A percentile compares a stretch with the other conserved stretches of the same genome.
These are phyloP conservation scores for Nyctalus aviator DNA, from an alignment of 2,797 vertebrate species.

Conservation along the genomic window DNA sequence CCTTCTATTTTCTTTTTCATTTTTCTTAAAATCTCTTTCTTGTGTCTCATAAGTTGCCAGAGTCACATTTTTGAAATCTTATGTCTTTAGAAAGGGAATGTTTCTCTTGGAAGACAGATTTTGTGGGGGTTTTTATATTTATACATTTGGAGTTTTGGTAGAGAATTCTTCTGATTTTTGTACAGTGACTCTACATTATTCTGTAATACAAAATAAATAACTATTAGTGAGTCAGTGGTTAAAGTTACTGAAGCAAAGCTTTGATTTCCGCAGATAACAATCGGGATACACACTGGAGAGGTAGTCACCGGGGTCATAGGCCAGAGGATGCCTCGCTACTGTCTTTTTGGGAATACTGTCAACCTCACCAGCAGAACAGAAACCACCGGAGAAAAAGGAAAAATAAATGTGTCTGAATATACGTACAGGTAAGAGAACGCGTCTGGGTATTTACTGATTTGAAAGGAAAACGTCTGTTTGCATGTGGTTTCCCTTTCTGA, in stretches of 20 bases:
- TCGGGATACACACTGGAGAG: slow-evolving; percentile 98
- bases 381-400: slow-evolving; percentile 98
- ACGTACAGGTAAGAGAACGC: slow-evolving; percentile 93
- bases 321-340: slow-evolving; percentile 98
- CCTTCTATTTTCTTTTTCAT: background rate
- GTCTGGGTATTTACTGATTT: background rate
- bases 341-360: slow-evolving; percentile 98
- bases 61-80: background rate
- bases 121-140: background rate
- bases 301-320: slow-evolving; percentile 99
- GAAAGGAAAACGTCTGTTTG: background rate
- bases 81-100: background rate
- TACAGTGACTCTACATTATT: background rate
- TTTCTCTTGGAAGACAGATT: background rate
- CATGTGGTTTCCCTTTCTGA: background rate
- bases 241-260: background rate
- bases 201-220: background rate
- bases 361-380: slow-evolving; percentile 99
- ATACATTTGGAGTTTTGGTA: background rate
- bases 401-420: slow-evolving; percentile 98
- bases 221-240: background rate
- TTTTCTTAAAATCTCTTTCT: background rate
- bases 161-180: background rate
- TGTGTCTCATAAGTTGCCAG: background rate
- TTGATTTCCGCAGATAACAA: slow-evolving; percentile 94